Percentiles rank a stretch among this genome's conserved stretches.
Conservation (phyloP, 1,140 invertebrate genomes). For the Brachionus koreanus region DNA sequence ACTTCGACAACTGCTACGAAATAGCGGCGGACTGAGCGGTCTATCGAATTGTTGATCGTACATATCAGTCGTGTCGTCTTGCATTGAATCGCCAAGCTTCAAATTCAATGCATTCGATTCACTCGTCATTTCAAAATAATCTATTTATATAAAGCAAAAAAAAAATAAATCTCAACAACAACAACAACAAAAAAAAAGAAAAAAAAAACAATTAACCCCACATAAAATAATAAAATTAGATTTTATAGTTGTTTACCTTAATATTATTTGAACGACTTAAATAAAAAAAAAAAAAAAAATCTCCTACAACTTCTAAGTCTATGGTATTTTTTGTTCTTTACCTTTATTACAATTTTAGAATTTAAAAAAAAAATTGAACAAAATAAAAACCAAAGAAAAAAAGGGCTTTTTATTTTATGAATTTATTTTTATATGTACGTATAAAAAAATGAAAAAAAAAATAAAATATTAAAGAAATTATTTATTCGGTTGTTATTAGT, state of each 20-base stretch:
- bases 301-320: neutral
- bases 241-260: conserved; percentile 9
- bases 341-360: neutral
- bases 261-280: neutral
- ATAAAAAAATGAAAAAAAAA: neutral
- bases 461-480: no score
- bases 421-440: neutral
- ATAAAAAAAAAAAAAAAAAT: neutral
- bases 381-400: neutral
- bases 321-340: neutral
- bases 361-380: neutral
- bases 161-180: neutral
- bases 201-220: neutral
- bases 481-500: conserved; percentile 35
- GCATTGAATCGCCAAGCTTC: neutral
- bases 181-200: neutral
- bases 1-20: neutral
- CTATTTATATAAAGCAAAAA: neutral
- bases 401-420: neutral
- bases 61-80: neutral
- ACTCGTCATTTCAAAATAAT: neutral
- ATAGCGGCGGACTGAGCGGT: neutral
- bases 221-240: neutral
- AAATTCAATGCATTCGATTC: neutral
- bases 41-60: conserved; percentile 7